Evolutionary conservation across 2,888 invertebrate genomes (phyloP).

Genomic region (Lepidocyrtinus sp.): DNA sequence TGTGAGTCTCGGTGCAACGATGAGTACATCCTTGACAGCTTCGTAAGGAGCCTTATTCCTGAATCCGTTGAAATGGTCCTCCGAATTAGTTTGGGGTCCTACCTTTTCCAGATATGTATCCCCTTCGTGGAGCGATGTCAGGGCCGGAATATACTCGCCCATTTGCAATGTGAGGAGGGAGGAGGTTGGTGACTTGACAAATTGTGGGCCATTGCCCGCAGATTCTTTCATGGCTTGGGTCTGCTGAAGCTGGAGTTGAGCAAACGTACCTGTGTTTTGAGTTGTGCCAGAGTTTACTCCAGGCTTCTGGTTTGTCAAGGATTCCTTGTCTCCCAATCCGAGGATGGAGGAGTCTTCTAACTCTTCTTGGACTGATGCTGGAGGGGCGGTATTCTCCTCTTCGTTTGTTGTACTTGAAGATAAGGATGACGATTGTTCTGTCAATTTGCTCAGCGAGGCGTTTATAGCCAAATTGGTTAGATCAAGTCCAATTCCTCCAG

Average conservation of each 20-base stretch:
- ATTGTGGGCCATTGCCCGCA: constrained; percentile 10
- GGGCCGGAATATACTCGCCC: constrained; percentile 27
- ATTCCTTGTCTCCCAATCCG: background rate
- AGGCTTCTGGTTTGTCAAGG: background rate
- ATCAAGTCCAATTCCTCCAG: constrained; percentile 31
- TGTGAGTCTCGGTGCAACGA: constrained; percentile 31
- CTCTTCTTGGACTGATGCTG: background rate
- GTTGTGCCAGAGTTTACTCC: background rate
- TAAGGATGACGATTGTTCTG: too few species aligned
- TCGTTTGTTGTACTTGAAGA: too few species aligned
- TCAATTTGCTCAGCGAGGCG: background rate
- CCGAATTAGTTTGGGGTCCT: constrained; percentile 14
- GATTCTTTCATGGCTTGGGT: background rate
- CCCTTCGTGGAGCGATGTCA: constrained; percentile 18
- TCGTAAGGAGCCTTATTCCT: constrained; percentile 30
- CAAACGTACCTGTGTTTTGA: constrained; percentile 7
- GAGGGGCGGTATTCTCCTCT: constrained; percentile 15
- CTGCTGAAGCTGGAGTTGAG: constrained; percentile 3
- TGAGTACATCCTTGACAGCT: constrained; percentile 27
- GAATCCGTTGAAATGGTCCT: constrained; percentile 32
- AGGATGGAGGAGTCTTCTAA: background rate
- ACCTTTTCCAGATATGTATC: constrained; percentile 8
- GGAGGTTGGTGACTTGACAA: constrained; percentile 28
- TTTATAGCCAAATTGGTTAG: constrained; percentile 43
- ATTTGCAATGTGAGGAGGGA: constrained; percentile 7